Base-by-base conservation (phyloP, 2,797 vertebrate species). In the Danionella dracula region DNA sequence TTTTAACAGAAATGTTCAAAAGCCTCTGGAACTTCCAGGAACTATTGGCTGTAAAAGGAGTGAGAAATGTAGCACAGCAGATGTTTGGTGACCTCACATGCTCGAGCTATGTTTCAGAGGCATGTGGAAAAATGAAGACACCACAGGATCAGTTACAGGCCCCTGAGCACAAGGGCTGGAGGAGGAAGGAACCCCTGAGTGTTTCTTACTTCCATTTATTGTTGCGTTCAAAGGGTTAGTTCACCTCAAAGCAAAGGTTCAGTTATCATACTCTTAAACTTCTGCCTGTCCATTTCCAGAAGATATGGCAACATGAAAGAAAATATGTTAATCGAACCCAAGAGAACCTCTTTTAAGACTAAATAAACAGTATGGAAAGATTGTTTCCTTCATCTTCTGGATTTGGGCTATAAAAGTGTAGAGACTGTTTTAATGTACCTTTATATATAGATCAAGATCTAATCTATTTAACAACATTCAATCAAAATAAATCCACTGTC, bases 11-110 rank as follows among this genome's bases (percentile, higher is more conserved):
- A 6, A 53, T 20, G 11, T 21, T 13, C 4, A 32, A 50, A 29
- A 51, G 17, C 11, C 27, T 19, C 16, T 1, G 31, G 27, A 44
- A 19, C 21, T 19, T 16, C 17, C 27, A 20, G 40, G 27, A 3
- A 27, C 3, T 6, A 3, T 6, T 27, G 23, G 23, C 23, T 27
- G 23, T 3, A 27, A 27, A 27, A 27, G 23, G 56, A 58, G 8
- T 32, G 27, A 44, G 11, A 44, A 32, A 32, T 20, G 27, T 17
- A 31, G 11, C 15, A 57, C n/a, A 31, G 19, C 55, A 58, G 55
- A 58, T 58, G 27, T 58, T 58, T 29, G 3, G 29, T 58, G 55
- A 44, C 55, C 27, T 58, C 27, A 58, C 55, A 44, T 32, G 12
- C 19, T 32, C 55, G n/a, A 13, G 40, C n/a, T 44, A 58, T 58